Base-by-base conservation (phyloP, 2,113 vertebrate genomes). In the Paramisgurnus dabryanus region DNA sequence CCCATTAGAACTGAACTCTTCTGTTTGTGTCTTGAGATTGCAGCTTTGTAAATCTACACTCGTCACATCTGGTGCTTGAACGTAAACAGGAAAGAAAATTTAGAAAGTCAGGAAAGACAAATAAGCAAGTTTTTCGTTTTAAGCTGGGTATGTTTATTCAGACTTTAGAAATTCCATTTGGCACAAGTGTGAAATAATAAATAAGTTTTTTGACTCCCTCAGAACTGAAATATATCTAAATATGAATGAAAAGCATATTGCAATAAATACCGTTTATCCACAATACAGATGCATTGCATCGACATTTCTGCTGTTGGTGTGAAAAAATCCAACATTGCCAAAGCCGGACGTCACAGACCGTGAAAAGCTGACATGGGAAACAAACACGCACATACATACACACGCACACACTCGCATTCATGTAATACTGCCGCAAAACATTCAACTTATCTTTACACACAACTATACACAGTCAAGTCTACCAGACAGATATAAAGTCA, bases 231-330 rank as follows among this genome's bases (percentile, higher is more conserved):
- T 80, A 87, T 86, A 82, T 90, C 90, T 93, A 91, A 91, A 93
- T 94, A 94, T 93, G 93, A 93, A 93, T 90, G 83, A 86, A 90
- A 90, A 90, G 78, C 89, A 90, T 84, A 89, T 89, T 84, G 88
- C 85, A 94, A 93, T 93, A 93, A 94, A 94, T 93, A 94, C 85
- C 84, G 82, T 89, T 85, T 85, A 90, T 89, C 89, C 87, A 92
- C 85, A 90, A 88, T 81, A 90, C 87, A 91, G 91, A 93, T 90
- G 93, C 91, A 91, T 90, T 78, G 91, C 92, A 92, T 92, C 92
- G 79, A 79, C 80, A 81, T 81, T 78, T 81, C 84, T 86, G 89
- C 86, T 83, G 85, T 83, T 88, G 83, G 82, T 89, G 13, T 82
- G 78, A 75, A 61, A 61, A 81, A 67, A 77, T 64, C 83, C 76